phyloP scores from a whole-genome alignment of 1,140 invertebrate genomes.

The Pachypsylla venusta region DNA sequence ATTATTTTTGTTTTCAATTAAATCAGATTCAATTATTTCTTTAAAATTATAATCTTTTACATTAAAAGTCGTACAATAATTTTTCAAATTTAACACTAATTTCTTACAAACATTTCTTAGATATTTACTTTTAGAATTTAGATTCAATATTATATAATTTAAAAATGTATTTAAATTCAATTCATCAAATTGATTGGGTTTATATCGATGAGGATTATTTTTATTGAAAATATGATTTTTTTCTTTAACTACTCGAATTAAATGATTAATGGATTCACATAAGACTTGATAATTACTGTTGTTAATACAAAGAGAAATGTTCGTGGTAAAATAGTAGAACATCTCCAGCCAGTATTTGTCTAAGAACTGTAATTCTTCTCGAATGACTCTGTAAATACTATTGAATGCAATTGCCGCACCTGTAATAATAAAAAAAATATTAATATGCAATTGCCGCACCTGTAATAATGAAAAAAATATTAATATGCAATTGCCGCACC shows the following conservation, averaged over 20 bases:
- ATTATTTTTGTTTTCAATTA: no score
- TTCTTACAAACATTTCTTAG: no score
- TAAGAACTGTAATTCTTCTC: neutral
- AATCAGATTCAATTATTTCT: no score
- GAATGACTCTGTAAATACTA: neutral
- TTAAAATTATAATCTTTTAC: no score
- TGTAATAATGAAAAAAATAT: no score
- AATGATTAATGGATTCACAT: neutral
- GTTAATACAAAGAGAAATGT: neutral
- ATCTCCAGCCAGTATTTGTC: conserved; percentile 1
- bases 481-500: no score
- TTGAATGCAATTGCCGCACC: conserved; percentile 7
- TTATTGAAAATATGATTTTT: neutral
- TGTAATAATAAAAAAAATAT: neutral
- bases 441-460: no score
- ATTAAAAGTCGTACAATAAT: no score
- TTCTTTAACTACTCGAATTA: neutral
- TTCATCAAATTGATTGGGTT: neutral
- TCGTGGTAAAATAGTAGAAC: neutral
- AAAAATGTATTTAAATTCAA: neutral
- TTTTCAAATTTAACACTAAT: no score
- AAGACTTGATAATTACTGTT: neutral
- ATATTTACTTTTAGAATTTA: no score
- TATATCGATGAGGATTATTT: neutral
- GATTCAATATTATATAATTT: no score